phyloP scores from a whole-genome alignment of 2,113 vertebrate genomes.

The Gavialis gangeticus region DNA sequence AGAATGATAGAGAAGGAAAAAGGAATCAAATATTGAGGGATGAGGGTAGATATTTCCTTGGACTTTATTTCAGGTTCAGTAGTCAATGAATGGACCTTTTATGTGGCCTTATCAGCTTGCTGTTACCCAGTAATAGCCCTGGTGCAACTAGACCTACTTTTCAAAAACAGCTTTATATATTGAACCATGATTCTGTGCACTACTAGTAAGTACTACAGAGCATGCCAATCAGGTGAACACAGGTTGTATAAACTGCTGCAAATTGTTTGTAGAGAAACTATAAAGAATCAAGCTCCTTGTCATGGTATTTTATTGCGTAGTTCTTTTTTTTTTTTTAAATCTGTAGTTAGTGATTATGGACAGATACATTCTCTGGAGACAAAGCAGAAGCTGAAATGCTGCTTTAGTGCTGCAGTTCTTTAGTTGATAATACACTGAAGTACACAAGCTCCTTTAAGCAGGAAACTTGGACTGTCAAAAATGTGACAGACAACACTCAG shows the following conservation, averaged over 20 bases:
- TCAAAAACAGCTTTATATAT: background rate
- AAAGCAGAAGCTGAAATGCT: background rate
- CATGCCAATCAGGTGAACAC: background rate
- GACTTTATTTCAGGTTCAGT: background rate
- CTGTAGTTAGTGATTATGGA: background rate
- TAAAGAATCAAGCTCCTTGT: background rate
- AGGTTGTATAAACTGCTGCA: background rate
- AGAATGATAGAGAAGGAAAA: background rate
- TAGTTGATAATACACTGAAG: background rate
- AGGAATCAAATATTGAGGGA: background rate
- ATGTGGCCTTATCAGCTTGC: background rate
- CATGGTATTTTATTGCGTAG: background rate
- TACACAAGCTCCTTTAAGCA: background rate
- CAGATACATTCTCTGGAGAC: background rate
- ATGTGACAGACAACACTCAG: background rate
- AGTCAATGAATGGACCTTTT: background rate
- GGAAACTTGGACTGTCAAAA: background rate
- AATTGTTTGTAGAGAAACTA: background rate
- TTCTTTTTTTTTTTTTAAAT: background rate
- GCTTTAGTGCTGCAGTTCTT: background rate
- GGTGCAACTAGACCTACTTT: background rate
- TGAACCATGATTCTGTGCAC: background rate
- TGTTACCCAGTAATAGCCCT: background rate
- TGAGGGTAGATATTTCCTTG: background rate
- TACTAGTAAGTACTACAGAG: background rate